phyloP scores from a whole-genome alignment of 2,797 vertebrate species.

The Phyllotis vaccarum region DNA sequence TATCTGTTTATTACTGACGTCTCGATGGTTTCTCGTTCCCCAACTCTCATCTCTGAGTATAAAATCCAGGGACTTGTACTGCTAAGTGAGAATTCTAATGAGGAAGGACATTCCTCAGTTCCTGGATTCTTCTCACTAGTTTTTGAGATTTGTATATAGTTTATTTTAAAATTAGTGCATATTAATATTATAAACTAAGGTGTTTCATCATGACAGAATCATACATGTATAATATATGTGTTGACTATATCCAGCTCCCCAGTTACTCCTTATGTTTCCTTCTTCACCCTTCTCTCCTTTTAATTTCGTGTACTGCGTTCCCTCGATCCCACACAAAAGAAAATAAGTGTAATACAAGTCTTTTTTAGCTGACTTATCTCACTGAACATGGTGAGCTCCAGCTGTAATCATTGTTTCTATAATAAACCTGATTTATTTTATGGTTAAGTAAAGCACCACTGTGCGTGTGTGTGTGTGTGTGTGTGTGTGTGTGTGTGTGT shows the following conservation, averaged over 20 bases:
- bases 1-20: background rate
- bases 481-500: background rate
- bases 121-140: background rate
- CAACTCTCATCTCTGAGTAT: background rate
- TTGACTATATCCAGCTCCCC: background rate
- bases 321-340: background rate
- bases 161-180: background rate
- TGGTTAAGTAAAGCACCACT: background rate
- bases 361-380: background rate
- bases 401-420: background rate
- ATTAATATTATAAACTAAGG: background rate
- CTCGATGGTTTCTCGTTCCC: background rate
- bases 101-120: background rate
- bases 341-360: background rate
- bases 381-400: background rate
- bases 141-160: background rate
- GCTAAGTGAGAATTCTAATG: background rate
- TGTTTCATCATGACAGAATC: background rate
- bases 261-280: background rate
- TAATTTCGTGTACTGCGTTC: background rate
- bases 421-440: background rate
- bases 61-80: background rate
- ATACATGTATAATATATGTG: background rate
- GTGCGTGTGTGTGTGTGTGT: background rate
- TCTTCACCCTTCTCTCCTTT: background rate